Evolutionary conservation across 2,888 invertebrate genomes (phyloP).

Genomic region (Orthosia cruda): DNA sequence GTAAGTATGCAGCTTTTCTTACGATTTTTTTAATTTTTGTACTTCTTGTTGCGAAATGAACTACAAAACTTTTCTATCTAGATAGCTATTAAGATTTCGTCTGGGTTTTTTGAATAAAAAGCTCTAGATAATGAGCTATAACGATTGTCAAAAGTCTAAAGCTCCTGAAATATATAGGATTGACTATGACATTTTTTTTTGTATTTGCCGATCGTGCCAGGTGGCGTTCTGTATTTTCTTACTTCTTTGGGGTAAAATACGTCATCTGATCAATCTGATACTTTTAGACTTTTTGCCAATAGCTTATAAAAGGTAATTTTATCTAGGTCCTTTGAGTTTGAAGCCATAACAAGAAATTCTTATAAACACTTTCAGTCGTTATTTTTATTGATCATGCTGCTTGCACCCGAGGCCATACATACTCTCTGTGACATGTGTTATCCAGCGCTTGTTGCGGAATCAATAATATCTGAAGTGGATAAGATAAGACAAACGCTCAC

Average conservation of each 20-base stretch:
- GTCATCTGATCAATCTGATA: too few species aligned
- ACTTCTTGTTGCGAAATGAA: too few species aligned
- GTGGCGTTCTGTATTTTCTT: too few species aligned
- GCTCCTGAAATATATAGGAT: too few species aligned
- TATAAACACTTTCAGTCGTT: neutral
- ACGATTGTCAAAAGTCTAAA: too few species aligned
- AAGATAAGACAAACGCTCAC: slow-evolving; percentile 3
- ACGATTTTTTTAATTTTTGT: neutral
- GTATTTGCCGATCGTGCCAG: too few species aligned
- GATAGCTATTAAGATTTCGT: too few species aligned
- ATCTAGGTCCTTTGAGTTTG: fast-evolving
- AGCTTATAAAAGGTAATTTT: neutral
- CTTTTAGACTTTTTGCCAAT: neutral
- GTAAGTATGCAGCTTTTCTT: neutral
- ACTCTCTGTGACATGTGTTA: neutral
- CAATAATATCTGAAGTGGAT: slow-evolving; percentile 3
- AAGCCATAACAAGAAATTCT: neutral
- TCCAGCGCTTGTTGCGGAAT: slow-evolving; percentile 4
- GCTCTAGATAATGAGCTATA: too few species aligned
- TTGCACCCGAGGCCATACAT: neutral
- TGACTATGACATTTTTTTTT: too few species aligned
- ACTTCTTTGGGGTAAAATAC: too few species aligned
- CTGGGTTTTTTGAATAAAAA: too few species aligned
- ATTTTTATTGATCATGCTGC: fast-evolving
- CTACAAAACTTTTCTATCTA: too few species aligned